A percentile compares a stretch with the other conserved stretches of the same genome.
Conservation (phyloP, 2,113 vertebrate genomes). For the Misgurnus mizolepis region DNA sequence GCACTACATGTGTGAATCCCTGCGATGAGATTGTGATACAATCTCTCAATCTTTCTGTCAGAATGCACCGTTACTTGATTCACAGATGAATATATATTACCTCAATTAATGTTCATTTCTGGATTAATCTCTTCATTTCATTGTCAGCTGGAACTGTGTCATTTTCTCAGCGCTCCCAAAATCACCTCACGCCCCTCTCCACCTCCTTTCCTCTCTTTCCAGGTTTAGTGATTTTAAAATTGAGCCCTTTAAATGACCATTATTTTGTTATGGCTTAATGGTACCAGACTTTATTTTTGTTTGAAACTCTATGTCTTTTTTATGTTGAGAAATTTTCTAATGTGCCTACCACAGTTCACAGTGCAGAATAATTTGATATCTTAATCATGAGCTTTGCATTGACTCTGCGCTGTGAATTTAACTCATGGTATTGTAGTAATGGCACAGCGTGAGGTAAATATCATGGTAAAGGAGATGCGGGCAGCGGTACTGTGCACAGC, state of each 20-base stretch:
- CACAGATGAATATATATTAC: constrained; percentile 39
- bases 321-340: constrained; percentile 13
- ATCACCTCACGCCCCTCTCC: not conserved
- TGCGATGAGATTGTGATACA: not conserved
- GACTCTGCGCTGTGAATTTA: not conserved
- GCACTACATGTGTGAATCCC: not conserved
- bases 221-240: not conserved
- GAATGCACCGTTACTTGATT: constrained; percentile 16
- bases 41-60: constrained; percentile 1
- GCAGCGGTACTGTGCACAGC: not conserved
- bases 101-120: constrained; percentile 40
- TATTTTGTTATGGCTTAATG: constrained; percentile 59
- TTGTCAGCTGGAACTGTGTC: constrained; percentile 35
- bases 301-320: constrained; percentile 46
- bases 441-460: not conserved
- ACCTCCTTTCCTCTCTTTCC: not conserved
- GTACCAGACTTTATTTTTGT: constrained; percentile 35
- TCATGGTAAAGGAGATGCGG: not conserved
- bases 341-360: not conserved
- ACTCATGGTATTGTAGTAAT: not conserved
- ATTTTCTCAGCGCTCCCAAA: constrained; percentile 22
- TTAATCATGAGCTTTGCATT: not conserved
- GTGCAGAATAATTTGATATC: not conserved
- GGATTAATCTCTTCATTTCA: constrained; percentile 50
- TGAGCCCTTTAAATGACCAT: not conserved